phyloP scores from a whole-genome alignment of 2,888 invertebrate genomes.

The Embidobia sp. region DNA sequence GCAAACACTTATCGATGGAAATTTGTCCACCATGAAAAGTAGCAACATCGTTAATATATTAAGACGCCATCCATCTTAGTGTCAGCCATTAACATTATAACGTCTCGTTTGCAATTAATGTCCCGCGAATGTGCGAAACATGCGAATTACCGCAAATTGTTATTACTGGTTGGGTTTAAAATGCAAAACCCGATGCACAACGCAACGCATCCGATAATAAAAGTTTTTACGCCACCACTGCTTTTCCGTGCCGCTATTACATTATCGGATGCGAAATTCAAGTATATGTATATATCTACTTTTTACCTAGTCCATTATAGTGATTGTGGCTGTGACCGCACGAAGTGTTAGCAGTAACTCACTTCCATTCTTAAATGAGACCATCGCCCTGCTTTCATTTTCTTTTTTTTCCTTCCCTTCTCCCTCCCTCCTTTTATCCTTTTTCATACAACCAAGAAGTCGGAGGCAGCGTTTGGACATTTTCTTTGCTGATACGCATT shows the following conservation, averaged over 20 bases:
- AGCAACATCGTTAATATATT: constrained; percentile 37
- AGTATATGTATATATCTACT: constrained; percentile 67
- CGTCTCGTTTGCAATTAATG: too few relatives aligned
- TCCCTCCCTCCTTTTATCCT: neutral
- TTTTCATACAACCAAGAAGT: neutral
- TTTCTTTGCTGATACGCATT: constrained; percentile 51
- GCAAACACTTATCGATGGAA: constrained; percentile 20
- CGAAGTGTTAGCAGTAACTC: constrained; percentile 56
- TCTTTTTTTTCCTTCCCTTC: constrained; percentile 4
- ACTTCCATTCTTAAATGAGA: constrained; percentile 63
- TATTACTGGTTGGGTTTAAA: too few relatives aligned
- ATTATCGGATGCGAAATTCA: constrained; percentile 39
- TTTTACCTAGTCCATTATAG: constrained; percentile 80
- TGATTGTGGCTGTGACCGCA: constrained; percentile 77
- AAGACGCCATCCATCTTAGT: constrained; percentile 43
- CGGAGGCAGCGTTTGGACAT: constrained; percentile 24
- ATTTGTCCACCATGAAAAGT: constrained; percentile 19
- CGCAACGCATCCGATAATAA: constrained; percentile 21
- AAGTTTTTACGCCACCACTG: constrained; percentile 5
- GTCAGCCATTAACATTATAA: constrained; percentile 3
- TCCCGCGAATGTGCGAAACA: too few relatives aligned
- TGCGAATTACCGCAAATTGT: too few relatives aligned
- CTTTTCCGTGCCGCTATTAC: constrained; percentile 14
- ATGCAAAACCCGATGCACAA: constrained; percentile 1
- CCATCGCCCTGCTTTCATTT: constrained; percentile 31